Evolutionary conservation across 2,888 invertebrate genomes (phyloP), one percentile per base, ranked within the genome.

Genomic region (Hydrotaea diabolus): DNA sequence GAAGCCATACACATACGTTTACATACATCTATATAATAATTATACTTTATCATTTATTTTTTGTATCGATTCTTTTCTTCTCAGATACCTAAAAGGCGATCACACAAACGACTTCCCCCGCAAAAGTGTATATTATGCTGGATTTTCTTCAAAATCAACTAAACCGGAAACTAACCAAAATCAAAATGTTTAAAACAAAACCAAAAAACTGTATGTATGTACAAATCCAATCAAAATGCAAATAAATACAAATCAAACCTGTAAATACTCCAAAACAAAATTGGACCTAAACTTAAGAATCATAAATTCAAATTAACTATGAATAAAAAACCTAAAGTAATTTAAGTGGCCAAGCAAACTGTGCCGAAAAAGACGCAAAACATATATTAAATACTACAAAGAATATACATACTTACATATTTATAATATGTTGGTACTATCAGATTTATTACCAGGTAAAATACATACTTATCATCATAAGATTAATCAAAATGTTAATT

Each of bases 21-120:
- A n/a, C n/a, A n/a, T n/a, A n/a, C n/a, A n/a, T n/a, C n/a, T n/a
- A n/a, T n/a, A n/a, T 31, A 31, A 31, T 31, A 57, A 57, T 57
- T 17, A n/a, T 23, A 23, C 4, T 57, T 64, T 64, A 21, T 43
- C 9, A 66, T 66, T 36, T 43, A 19, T 66, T 59, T 80, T 17
- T 17, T 66, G 31, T 31, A 31, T 31, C 31, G 31, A 2, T 13
- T 39, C 0, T 36, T 49, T n/a, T 46, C 17, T 69, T 82, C 76
- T 0, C 79, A 85, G 85, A 46, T 82, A 82, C 69, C 79, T 82
- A 82, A 82, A 82, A 82, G 85, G 79, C 85, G 82, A 85, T 74
- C 77, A 43, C 76, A 71, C 55, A 64, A 84, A 78, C 36, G 26
- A 59, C 46, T 81, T 85, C 69, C 46, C 59, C 31, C 66, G 46